Percentiles rank a stretch among this genome's conserved stretches.
phyloP scores from a whole-genome alignment of 92 coral and sea anemone genomes.

The Phymanthus crucifer region DNA sequence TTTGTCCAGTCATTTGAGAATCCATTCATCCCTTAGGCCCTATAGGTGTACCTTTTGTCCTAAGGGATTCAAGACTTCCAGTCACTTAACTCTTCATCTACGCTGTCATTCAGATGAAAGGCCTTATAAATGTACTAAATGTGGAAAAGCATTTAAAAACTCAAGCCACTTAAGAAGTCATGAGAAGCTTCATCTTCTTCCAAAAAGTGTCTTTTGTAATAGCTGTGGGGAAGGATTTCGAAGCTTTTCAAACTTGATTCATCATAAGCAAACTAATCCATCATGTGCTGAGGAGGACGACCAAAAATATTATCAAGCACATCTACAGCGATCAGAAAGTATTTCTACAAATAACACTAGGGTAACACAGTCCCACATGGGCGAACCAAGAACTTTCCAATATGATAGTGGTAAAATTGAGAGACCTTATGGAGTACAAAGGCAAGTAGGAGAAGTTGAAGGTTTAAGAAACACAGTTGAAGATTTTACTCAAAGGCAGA shows the following conservation, averaged over 20 bases:
- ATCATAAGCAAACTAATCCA: constrained; percentile 23
- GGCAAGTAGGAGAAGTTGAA: too few relatives aligned
- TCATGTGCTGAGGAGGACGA: constrained; percentile 7
- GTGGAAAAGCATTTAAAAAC: constrained; percentile 37
- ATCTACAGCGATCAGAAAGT: background rate
- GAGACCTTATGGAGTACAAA: too few relatives aligned
- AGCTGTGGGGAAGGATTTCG: constrained; percentile 28
- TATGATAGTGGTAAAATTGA: too few relatives aligned
- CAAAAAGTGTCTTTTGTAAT: constrained; percentile 19
- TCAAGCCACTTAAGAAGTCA: constrained; percentile 37
- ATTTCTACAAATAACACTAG: background rate
- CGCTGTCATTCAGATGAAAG: constrained; percentile 36
- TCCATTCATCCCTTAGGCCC: constrained; percentile 30
- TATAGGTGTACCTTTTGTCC: constrained; percentile 20
- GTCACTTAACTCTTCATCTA: constrained; percentile 30
- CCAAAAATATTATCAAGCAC: background rate
- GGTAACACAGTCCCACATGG: background rate
- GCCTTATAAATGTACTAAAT: constrained; percentile 26
- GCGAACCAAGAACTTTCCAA: background rate
- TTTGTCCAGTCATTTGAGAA: constrained; percentile 30
- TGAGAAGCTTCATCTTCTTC: constrained; percentile 5
- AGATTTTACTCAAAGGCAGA: too few relatives aligned
- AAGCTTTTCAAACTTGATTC: constrained; percentile 15
- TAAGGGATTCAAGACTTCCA: constrained; percentile 45
- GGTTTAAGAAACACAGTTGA: too few relatives aligned